Evolutionary conservation across 2,113 vertebrate species (phyloP).

Genomic region (Tachuris rubrigastra): DNA sequence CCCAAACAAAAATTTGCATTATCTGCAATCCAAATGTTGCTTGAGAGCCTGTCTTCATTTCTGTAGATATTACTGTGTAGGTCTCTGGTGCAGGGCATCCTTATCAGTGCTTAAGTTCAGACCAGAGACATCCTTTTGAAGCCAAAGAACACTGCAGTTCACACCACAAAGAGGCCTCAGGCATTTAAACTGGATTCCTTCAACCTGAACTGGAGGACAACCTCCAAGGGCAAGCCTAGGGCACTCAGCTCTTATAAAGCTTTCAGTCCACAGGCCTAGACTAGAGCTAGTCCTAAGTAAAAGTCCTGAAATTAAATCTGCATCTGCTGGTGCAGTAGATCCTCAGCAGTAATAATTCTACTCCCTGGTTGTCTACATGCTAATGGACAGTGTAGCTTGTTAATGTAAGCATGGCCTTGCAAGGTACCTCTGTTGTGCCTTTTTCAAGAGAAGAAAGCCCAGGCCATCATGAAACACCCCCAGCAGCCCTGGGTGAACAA

Average conservation of each 20-base stretch:
- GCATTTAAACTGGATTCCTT: background rate
- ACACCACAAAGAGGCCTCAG: background rate
- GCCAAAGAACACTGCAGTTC: background rate
- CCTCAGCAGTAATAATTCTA: background rate
- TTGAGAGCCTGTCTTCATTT: background rate
- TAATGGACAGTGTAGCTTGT: background rate
- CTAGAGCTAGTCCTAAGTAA: background rate
- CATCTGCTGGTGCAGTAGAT: background rate
- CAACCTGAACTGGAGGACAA: background rate
- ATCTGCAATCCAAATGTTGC: background rate
- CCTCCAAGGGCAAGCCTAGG: background rate
- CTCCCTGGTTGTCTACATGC: background rate
- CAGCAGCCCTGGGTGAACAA: background rate
- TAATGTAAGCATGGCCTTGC: background rate
- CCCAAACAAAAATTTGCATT: background rate
- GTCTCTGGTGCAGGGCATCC: background rate
- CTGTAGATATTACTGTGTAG: background rate
- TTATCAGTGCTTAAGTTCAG: background rate
- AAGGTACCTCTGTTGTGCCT: background rate
- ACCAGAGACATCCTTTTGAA: background rate
- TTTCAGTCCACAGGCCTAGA: background rate
- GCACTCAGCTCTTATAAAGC: background rate
- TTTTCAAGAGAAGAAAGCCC: background rate
- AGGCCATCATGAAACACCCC: background rate
- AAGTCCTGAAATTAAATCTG: background rate